Evolutionary conservation across 2,797 vertebrate species (phyloP), one percentile per base, ranked within the genome.

Genomic region (Furcifer pardalis): DNA sequence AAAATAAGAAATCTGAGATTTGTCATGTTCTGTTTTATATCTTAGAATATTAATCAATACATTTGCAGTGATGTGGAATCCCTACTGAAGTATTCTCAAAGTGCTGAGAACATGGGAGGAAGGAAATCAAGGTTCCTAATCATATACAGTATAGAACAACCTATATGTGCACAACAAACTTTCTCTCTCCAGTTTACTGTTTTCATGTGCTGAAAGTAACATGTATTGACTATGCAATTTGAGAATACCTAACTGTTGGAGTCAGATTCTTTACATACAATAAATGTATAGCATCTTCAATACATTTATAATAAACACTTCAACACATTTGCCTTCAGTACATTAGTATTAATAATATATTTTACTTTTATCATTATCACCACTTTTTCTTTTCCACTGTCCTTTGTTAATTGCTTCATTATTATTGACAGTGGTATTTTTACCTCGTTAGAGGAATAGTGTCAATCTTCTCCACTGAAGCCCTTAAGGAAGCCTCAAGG

Each of bases 401-500:
- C 13, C 44, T 76, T 10, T 6, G 44, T 44, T 2, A 40, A 77
- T 75, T 2, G 2, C 76, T 78, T 84, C 23, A 81, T 86, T 84
- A 46, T 88, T 86, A 85, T 30, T 74, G 71, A 35, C 30, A 81
- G 32, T 87, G 88, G 72, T 79, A 91, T 92, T 92, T 85, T 56
- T 88, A 30, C n/a, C 66, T 63, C 73, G 79, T 37, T 71, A 15
- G 30, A 76, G 9, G 79, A 40, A 9, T 30, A 74, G 30, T 68
- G 35, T 32, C 44, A 81, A 1, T 37, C 60, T 80, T 81, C 52
- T 8, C 2, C 88, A 63, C 9, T 81, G 85, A 30, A 74, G 76
- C 74, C 89, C 90, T 77, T 89, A 84, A 84, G 91, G 82, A 84
- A 91, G 3, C 56, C 77, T 86, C 59, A 44, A 87, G 56, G 81